Percentiles rank a stretch among this genome's conserved stretches.
Conservation (phyloP, 2,113 vertebrate genomes). For the Felis catus region F.catus_Fca126_mat1.0 CM031427.1:26297001-26297500, state of each 20-base stretch:
- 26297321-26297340: not conserved
- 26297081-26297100: not conserved
- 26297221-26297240: not conserved
- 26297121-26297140: not conserved
- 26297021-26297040: not conserved
- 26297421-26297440: not conserved
- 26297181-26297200: not conserved
- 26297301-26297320: not conserved
- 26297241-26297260: not conserved
- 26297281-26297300: not conserved
- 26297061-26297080: not conserved
- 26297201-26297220: not conserved
- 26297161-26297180: not conserved
- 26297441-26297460: not conserved
- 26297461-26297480: not conserved
- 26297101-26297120: not conserved
- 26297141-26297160: not conserved
- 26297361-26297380: not conserved
- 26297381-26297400: not conserved
- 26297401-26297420: not conserved
- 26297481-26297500: not conserved
- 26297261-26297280: not conserved
- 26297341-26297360: not conserved
- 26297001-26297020: not conserved
- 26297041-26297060: not conserved